A percentile compares a stretch with the other conserved stretches of the same genome.
These are phyloP conservation scores for Merodon equestris DNA, from an alignment of 2,888 invertebrate genomes.

Conservation along the genomic window DNA sequence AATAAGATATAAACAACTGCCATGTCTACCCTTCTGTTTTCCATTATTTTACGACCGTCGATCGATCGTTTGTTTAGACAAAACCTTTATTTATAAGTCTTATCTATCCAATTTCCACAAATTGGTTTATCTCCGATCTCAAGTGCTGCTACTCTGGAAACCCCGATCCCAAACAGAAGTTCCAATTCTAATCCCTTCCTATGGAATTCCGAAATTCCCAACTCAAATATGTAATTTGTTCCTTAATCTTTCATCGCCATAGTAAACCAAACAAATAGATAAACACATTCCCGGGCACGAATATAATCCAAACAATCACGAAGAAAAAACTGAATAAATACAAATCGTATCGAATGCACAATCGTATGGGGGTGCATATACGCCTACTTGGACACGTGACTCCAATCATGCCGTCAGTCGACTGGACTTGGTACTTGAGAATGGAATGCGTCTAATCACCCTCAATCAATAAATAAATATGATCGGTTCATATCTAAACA, in stretches of 20 bases:
- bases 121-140: constrained; percentile 50
- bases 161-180: constrained; percentile 1
- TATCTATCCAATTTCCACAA: constrained; percentile 50
- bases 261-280: constrained; percentile 51
- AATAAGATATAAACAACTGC: too few relatives aligned
- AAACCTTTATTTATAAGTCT: constrained; percentile 1
- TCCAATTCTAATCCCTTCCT: constrained; percentile 45
- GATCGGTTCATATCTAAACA: background rate
- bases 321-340: constrained; percentile 14
- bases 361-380: constrained; percentile 43
- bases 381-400: constrained; percentile 28
- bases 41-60: background rate
- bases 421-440: background rate
- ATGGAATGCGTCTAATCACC: constrained; percentile 34
- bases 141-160: constrained; percentile 50
- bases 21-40: background rate
- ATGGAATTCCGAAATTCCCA: constrained; percentile 56
- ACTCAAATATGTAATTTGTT: constrained; percentile 32
- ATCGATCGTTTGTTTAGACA: background rate
- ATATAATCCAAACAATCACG: constrained; percentile 17
- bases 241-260: constrained; percentile 47
- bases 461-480: background rate
- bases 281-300: constrained; percentile 42
- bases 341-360: constrained; percentile 27
- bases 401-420: constrained; percentile 26